Percentiles rank a stretch among this genome's conserved stretches.
These are phyloP conservation scores for Crepidodera aurea DNA, from an alignment of 2,888 invertebrate genomes.

Conservation along the genomic window DNA sequence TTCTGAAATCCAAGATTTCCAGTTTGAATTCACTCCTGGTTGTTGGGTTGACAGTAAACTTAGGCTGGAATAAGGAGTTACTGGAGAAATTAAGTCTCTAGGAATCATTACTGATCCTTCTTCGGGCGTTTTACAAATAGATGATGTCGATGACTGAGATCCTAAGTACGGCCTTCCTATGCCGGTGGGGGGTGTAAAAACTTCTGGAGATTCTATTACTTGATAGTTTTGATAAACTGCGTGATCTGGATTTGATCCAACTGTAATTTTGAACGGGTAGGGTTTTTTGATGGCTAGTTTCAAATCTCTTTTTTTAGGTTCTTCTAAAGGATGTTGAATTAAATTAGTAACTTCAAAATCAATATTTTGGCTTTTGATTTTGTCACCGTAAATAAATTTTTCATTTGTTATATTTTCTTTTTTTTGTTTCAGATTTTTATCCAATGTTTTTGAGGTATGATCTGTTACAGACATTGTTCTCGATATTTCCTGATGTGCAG, in stretches of 20 bases:
- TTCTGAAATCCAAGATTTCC: constrained; percentile 30
- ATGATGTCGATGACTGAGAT: not conserved
- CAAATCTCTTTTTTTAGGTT: not conserved
- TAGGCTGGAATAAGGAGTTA: not conserved
- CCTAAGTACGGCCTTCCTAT: not conserved
- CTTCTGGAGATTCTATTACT: constrained; percentile 4
- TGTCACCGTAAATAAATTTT: not conserved
- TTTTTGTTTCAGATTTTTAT: too few relatives aligned
- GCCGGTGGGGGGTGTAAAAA: not conserved
- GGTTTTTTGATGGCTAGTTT: not conserved
- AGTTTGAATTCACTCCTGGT: constrained; percentile 7
- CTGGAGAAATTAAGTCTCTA: constrained; percentile 1
- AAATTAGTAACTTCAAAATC: not conserved
- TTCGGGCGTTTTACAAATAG: not conserved
- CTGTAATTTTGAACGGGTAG: not conserved
- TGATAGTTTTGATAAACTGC: not conserved
- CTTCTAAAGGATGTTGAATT: not conserved
- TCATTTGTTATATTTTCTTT: not conserved
- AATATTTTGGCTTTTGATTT: not conserved
- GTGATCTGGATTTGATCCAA: not conserved
- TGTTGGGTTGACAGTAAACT: not conserved
- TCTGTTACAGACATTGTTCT: too few relatives aligned
- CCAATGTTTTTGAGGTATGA: too few relatives aligned
- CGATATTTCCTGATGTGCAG: too few relatives aligned
- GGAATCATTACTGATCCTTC: not conserved